A percentile compares a stretch with the other conserved stretches of the same genome.
Evolutionary conservation across 1,140 invertebrate genomes (phyloP).

Genomic region (Drosophila pruinosa): DNA sequence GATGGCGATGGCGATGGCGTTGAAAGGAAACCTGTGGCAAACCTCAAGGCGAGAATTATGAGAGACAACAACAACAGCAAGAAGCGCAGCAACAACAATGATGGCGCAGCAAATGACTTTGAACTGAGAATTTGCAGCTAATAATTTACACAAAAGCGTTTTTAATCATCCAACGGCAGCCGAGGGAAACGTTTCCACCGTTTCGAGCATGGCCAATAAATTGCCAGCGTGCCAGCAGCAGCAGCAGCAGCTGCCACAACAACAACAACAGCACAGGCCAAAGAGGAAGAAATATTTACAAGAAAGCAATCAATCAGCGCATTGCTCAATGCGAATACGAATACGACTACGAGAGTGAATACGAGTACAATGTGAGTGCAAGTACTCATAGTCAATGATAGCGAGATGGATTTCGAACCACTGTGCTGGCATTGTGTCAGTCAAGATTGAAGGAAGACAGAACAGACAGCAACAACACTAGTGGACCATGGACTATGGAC

Average conservation of each 20-base stretch:
- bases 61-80: conserved; percentile 59
- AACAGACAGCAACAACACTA: not conserved
- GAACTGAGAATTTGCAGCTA: conserved; percentile 75
- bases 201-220: conserved; percentile 61
- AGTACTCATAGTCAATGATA: not conserved
- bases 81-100: conserved; percentile 9
- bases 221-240: conserved; percentile 61
- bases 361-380: not conserved
- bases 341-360: conserved; percentile 8
- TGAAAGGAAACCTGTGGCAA: conserved; percentile 55
- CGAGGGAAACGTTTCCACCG: conserved; percentile 23
- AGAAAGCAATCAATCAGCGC: conserved; percentile 79
- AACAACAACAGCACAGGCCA: conserved; percentile 13
- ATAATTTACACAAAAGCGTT: conserved; percentile 81
- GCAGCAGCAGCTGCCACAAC: not conserved
- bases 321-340: conserved; percentile 34
- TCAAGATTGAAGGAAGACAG: conserved; percentile 14
- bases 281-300: conserved; percentile 48
- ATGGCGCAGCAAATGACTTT: conserved; percentile 67
- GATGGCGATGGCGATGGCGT: not conserved
- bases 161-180: conserved; percentile 68
- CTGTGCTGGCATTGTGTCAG: conserved; percentile 62
- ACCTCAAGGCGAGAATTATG: conserved; percentile 78
- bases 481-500: not conserved
- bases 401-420: conserved; percentile 20